Conservation (phyloP, 2,888 invertebrate species). For the Agriotes lineatus region DNA sequence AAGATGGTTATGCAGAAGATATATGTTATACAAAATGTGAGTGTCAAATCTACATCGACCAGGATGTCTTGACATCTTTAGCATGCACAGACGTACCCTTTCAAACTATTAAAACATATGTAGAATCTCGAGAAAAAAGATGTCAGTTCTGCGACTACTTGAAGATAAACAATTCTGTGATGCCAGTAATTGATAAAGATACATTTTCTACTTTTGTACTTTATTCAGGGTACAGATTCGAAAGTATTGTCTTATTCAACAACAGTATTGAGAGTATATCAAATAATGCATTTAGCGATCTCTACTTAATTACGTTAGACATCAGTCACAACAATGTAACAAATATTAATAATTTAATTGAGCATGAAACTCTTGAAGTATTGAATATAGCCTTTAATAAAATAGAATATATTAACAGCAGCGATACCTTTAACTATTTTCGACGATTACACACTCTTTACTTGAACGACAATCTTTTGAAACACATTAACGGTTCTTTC, state of each 20-base stretch:
- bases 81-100: too few relatives aligned
- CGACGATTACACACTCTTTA: neutral
- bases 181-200: neutral
- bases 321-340: neutral
- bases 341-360: neutral
- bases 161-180: neutral
- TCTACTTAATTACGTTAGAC: neutral
- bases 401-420: neutral
- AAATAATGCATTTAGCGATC: too few relatives aligned
- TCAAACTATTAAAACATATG: neutral
- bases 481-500: too few relatives aligned
- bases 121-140: neutral
- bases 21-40: too few relatives aligned
- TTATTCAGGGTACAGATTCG: neutral
- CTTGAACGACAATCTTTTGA: too few relatives aligned
- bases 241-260: neutral
- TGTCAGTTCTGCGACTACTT: neutral
- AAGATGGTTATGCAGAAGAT: too few relatives aligned
- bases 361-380: neutral
- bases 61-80: too few relatives aligned
- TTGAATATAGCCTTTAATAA: neutral
- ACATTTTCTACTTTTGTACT: neutral
- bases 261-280: too few relatives aligned
- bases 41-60: too few relatives aligned
- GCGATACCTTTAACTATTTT: neutral